Base-by-base conservation (phyloP, 2,113 vertebrate genomes). In the Chionodraco myersi region DNA sequence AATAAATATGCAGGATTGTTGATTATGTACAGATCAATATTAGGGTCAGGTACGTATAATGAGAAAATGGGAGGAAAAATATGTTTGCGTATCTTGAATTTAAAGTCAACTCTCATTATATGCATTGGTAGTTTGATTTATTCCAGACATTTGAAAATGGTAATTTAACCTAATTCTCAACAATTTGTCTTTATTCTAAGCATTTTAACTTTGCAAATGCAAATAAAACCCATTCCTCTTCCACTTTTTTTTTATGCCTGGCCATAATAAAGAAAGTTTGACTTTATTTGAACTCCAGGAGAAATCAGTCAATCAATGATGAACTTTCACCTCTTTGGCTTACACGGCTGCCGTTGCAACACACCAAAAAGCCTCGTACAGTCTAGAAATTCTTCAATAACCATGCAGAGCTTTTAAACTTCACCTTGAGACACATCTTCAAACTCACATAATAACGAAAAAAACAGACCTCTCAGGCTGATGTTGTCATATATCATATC, bases 401-500 rank as follows among this genome's bases (percentile, higher is more conserved):
- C 48, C 11, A 3, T 44, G 2, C 26, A 49, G 34, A 8, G 30
- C 16, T 58, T 51, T 69, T n/a, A 10, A 61, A 44, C 13, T 13
- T 73, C 21, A 23, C 18, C 53, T 75, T n/a, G 6, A 59, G 34
- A 61, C 66, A 58, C 45, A 51, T 52, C 10, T 2, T 49, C 16
- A 0, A 53, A 15, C 61, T 70, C 18, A 3, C 57, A 16, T 51
- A 86, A 71, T 56, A 60, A 67, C 18, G n/a, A 47, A 6, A 68
- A 80, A 80, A 76, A 30, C 45, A 71, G 18, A 52, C 44, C 57
- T 44, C 61, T 63, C 51, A 6, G 51, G 41, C 77, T 70, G 57
- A 58, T 66, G 41, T 57, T 64, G 60, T 82, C 60, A 81, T 53
- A 80, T 3, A 72, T 81, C 49, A 87, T 61, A 75, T 60, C 66